These are phyloP conservation scores for Ostrea edulis DNA, from an alignment of 1,140 invertebrate genomes.

Conservation along the genomic window DNA sequence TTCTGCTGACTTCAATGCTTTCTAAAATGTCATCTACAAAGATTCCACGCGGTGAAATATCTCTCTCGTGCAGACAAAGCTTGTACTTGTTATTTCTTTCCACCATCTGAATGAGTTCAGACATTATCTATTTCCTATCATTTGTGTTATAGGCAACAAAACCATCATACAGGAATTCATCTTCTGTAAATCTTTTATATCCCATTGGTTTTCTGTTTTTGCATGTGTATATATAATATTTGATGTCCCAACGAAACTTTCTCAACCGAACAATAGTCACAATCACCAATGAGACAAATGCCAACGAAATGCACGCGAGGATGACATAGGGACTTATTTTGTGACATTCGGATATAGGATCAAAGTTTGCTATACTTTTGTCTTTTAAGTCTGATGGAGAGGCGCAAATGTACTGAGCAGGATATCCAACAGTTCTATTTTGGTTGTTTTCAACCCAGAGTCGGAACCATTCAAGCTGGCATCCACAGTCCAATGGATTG, in stretches of 20 bases:
- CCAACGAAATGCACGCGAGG: not conserved
- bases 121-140: conserved; percentile 47
- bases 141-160: conserved; percentile 52
- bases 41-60: conserved; percentile 88
- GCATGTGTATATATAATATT: conserved; percentile 11
- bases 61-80: conserved; percentile 92
- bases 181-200: not conserved
- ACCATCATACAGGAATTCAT: conserved; percentile 48
- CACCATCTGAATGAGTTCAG: conserved; percentile 42
- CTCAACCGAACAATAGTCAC: not conserved
- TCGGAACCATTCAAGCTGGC: not conserved
- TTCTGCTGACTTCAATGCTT: conserved; percentile 82
- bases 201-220: not conserved
- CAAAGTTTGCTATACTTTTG: not conserved
- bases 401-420: conserved; percentile 13
- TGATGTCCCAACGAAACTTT: conserved; percentile 37
- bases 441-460: not conserved
- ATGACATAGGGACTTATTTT: not conserved
- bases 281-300: not conserved
- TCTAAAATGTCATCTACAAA: conserved; percentile 83
- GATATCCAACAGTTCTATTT: not conserved
- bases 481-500: conserved; percentile 34
- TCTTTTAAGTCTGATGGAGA: not conserved
- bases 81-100: conserved; percentile 83
- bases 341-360: not conserved